Percentiles rank a stretch among this genome's conserved stretches.
Conservation (phyloP, 2,797 vertebrate genomes). For the Thamnophis elegans region DNA sequence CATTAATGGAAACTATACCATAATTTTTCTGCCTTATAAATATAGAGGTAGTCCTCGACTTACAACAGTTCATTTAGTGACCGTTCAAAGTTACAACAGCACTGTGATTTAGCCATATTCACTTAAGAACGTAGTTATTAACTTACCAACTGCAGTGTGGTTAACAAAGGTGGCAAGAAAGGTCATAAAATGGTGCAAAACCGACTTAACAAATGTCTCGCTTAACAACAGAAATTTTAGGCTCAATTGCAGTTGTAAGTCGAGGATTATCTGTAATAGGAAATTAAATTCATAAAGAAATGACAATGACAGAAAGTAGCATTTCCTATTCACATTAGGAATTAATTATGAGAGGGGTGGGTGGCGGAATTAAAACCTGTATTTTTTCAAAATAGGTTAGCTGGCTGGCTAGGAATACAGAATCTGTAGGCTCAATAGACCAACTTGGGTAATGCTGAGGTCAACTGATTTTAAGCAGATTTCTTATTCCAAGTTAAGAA, state of each 20-base stretch:
- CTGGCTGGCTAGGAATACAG: not conserved
- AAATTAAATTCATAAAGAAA: not conserved
- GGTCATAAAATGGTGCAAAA: not conserved
- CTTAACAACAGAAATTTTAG: not conserved
- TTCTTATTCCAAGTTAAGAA: not conserved
- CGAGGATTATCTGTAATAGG: not conserved
- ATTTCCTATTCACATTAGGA: not conserved
- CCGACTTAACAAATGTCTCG: not conserved
- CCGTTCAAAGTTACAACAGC: not conserved
- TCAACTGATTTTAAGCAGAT: not conserved
- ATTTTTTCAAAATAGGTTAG: not conserved
- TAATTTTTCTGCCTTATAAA: not conserved
- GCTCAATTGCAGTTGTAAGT: not conserved
- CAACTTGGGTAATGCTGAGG: not conserved
- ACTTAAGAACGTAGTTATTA: not conserved
- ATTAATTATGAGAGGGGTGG: not conserved
- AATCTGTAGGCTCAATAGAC: not conserved
- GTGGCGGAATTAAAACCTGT: not conserved
- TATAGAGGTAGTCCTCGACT: not conserved
- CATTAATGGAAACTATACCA: not conserved
- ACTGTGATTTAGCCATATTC: not conserved
- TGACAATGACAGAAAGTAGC: not conserved
- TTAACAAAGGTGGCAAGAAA: not conserved
- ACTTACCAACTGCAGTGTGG: not conserved
- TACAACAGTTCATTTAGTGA: not conserved